phyloP scores from a whole-genome alignment of 2,888 invertebrate genomes.

The Unio delphinus region DNA sequence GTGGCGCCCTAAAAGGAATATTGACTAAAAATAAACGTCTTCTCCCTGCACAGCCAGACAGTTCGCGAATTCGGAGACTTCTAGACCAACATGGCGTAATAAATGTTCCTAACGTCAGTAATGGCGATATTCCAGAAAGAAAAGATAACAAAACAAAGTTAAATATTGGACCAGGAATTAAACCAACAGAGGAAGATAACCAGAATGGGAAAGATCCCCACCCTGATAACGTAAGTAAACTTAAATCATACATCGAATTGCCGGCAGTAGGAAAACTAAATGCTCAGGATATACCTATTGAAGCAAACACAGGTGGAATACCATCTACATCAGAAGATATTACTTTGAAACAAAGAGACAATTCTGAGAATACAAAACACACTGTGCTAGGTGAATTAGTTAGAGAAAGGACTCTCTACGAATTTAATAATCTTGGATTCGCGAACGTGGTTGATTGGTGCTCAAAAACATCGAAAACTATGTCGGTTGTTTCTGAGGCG shows the following conservation, averaged over 20 bases:
- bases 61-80: constrained; percentile 17
- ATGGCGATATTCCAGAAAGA: no score
- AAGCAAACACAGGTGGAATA: constrained; percentile 1
- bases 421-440: constrained; percentile 12
- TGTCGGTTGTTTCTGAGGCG: constrained; percentile 8
- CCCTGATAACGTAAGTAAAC: background rate
- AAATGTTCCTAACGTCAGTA: no score
- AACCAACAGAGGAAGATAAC: no score
- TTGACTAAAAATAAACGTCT: constrained; percentile 35
- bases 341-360: background rate
- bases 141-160: no score
- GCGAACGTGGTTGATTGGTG: constrained; percentile 26
- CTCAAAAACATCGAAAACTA: constrained; percentile 21
- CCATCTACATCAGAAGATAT: background rate
- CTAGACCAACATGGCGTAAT: constrained; percentile 11
- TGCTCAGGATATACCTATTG: constrained; percentile 17
- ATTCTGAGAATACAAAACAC: constrained; percentile 1
- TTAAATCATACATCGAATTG: background rate
- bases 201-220: no score
- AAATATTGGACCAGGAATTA: no score
- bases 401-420: constrained; percentile 9
- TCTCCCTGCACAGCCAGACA: constrained; percentile 33
- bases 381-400: constrained; percentile 1
- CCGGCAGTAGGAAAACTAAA: constrained; percentile 9
- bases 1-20: constrained; percentile 25